These are phyloP conservation scores for Pseudococcus viburni DNA, from an alignment of 2,888 invertebrate species.

Conservation along the genomic window DNA sequence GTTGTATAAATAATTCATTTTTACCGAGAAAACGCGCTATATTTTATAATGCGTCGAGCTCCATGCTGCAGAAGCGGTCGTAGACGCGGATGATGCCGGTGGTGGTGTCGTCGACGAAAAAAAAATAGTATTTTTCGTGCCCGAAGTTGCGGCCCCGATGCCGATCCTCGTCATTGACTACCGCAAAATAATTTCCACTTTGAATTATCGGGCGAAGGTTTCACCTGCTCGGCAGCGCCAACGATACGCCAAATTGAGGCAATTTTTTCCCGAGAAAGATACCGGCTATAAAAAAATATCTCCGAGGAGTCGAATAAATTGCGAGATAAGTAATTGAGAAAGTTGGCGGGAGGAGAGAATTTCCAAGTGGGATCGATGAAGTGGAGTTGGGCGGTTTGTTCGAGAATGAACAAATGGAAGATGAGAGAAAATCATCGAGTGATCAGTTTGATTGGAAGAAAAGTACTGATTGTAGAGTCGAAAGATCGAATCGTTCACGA, in stretches of 20 bases:
- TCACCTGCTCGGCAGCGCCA: neutral
- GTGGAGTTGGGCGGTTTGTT: too few species aligned
- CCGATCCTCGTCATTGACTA: neutral
- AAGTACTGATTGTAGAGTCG: too few species aligned
- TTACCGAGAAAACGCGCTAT: conserved; percentile 46
- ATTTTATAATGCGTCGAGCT: conserved; percentile 49
- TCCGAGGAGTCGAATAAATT: neutral
- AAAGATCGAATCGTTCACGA: too few species aligned
- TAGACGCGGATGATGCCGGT: neutral
- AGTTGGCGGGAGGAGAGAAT: neutral
- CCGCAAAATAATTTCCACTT: conserved; percentile 6
- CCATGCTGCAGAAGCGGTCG: neutral
- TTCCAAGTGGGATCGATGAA: too few species aligned
- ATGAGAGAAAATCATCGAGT: too few species aligned
- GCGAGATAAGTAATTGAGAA: neutral
- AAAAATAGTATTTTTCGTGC: neutral
- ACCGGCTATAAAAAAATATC: neutral
- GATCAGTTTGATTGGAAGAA: too few species aligned
- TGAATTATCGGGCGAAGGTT: neutral
- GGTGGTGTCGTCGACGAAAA: neutral
- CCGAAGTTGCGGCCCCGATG: neutral
- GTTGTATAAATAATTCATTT: conserved; percentile 65
- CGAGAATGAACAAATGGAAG: too few species aligned
- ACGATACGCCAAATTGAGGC: neutral
- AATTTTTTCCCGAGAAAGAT: neutral